Percentiles rank a stretch among this genome's conserved stretches.
Evolutionary conservation across 1,140 invertebrate species (phyloP).

Genomic region (Lycorma delicatula): DNA sequence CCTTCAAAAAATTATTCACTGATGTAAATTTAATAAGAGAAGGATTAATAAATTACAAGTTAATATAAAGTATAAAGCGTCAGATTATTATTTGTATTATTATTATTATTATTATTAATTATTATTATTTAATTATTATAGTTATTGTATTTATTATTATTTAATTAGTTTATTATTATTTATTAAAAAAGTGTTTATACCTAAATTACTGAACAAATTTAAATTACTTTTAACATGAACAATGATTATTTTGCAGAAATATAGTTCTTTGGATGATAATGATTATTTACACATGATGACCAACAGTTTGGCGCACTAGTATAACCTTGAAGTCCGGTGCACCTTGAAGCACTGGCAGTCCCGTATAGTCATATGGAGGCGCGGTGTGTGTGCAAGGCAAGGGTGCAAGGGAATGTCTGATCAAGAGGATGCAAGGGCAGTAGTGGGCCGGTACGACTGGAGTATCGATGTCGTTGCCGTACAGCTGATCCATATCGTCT

Average conservation of each 20-base stretch:
- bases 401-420: conserved; percentile 28
- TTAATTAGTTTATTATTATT: background rate
- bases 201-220: background rate
- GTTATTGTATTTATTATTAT: conserved; percentile 6
- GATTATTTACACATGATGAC: background rate
- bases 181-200: conserved; percentile 2
- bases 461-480: background rate
- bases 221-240: background rate
- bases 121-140: background rate
- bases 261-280: background rate
- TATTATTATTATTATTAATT: conserved; percentile 2
- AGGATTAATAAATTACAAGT: too few relatives aligned
- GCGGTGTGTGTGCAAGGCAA: conserved; percentile 34
- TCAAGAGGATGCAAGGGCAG: conserved; percentile 44
- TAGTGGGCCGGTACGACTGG: conserved; percentile 28
- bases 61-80: conserved; percentile 6
- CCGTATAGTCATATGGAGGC: conserved; percentile 46
- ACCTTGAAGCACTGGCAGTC: background rate
- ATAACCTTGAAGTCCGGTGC: background rate
- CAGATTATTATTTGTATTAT: background rate
- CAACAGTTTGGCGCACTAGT: background rate
- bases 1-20: too few relatives aligned
- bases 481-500: conserved; percentile 1
- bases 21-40: too few relatives aligned
- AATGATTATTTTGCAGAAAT: background rate